Percentiles rank a stretch among this genome's conserved stretches.
Evolutionary conservation across 2,113 vertebrate species (phyloP).

Genomic region (Dipodomys spectabilis): DNA sequence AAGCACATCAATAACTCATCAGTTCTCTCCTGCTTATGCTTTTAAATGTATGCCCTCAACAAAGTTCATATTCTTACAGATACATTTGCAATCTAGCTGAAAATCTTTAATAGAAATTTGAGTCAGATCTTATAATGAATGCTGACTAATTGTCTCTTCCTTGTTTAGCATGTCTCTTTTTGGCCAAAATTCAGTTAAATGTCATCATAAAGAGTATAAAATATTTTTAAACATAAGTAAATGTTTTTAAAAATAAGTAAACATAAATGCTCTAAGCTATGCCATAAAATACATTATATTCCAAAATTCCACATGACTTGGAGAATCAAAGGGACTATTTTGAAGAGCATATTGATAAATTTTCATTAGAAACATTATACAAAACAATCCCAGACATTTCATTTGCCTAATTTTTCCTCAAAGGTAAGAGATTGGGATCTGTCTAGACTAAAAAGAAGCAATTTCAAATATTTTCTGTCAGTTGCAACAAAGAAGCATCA

Average conservation of each 20-base stretch:
- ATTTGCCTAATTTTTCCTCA: too few species aligned
- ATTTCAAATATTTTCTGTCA: too few species aligned
- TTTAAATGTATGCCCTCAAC: constrained; percentile 62
- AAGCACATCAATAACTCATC: constrained; percentile 45
- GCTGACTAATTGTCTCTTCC: constrained; percentile 23
- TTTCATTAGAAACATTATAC: background rate
- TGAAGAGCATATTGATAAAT: background rate
- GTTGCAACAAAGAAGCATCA: too few species aligned
- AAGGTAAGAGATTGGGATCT: too few species aligned
- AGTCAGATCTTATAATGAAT: constrained; percentile 51
- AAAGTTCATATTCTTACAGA: constrained; percentile 56
- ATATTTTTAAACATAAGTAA: constrained; percentile 38
- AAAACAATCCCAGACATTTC: background rate
- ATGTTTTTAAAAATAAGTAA: background rate
- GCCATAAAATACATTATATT: background rate
- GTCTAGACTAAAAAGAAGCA: too few species aligned
- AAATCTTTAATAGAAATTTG: constrained; percentile 57
- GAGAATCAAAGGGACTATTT: background rate
- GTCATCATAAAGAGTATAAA: background rate
- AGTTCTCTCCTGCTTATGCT: constrained; percentile 29
- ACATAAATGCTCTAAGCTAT: background rate
- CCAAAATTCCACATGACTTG: background rate
- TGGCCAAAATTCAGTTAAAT: constrained; percentile 47
- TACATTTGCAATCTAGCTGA: constrained; percentile 31
- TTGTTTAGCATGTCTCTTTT: constrained; percentile 48